Percentiles rank a stretch among this genome's conserved stretches.
phyloP scores from a whole-genome alignment of 2,113 vertebrate species.

The Pholis gunnellus region DNA sequence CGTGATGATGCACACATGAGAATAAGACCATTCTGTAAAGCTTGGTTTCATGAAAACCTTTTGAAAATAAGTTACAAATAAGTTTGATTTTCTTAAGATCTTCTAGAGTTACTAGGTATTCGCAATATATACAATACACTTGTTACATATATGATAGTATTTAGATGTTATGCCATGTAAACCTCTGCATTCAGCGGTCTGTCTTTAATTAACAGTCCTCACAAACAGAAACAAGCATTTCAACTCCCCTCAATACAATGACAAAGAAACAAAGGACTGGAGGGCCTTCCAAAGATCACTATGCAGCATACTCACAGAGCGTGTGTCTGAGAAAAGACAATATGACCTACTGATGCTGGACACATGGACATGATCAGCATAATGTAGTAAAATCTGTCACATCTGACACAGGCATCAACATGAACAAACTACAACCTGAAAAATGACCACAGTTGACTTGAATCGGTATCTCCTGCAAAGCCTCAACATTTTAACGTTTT shows the following conservation, averaged over 20 bases:
- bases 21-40: background rate
- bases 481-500: background rate
- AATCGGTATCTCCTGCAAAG: background rate
- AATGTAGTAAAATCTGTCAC: background rate
- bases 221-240: background rate
- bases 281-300: background rate
- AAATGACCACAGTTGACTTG: background rate
- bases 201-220: background rate
- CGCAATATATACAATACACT: background rate
- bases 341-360: background rate
- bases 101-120: background rate
- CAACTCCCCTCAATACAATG: background rate
- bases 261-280: background rate
- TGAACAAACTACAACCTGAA: background rate
- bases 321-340: background rate
- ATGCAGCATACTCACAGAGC: background rate
- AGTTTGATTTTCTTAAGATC: background rate
- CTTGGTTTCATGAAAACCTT: background rate
- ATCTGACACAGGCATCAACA: background rate
- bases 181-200: background rate
- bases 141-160: background rate
- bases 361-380: background rate
- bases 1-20: background rate
- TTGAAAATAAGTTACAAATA: background rate
- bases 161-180: background rate